Conservation (phyloP, 2,888 invertebrate species). For the Amphipoea lucens region DNA sequence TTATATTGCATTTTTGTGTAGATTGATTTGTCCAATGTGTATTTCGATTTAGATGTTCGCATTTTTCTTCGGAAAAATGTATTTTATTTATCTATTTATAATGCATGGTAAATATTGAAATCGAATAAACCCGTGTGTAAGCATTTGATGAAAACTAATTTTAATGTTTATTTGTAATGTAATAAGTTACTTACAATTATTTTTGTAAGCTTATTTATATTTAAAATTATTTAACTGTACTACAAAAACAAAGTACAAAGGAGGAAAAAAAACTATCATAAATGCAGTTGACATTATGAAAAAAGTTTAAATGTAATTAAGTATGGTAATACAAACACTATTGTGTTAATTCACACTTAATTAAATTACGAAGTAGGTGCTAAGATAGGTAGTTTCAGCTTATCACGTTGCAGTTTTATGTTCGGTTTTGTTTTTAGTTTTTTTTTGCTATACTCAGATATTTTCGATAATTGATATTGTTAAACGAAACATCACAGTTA, state of each 20-base stretch:
- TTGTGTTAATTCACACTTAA: conserved; percentile 8
- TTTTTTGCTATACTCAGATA: conserved; percentile 1
- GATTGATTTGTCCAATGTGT: background rate
- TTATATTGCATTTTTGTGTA: conserved; percentile 14
- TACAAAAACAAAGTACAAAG: conserved; percentile 33
- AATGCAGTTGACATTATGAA: background rate
- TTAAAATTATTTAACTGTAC: conserved; percentile 9
- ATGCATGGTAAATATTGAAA: conserved; percentile 12
- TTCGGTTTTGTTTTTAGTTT: background rate
- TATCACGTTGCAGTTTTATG: background rate
- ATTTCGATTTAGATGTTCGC: background rate
- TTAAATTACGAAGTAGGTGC: conserved; percentile 3
- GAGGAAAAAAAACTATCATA: background rate
- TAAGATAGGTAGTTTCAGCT: background rate
- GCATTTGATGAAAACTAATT: conserved; percentile 30
- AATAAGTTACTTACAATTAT: background rate
- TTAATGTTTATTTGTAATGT: background rate
- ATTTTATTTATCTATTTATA: background rate
- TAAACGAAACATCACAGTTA: background rate
- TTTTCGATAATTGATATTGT: conserved; percentile 12
- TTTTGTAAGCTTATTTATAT: conserved; percentile 6
- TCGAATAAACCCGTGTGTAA: conserved; percentile 1
- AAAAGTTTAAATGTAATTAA: conserved; percentile 2
- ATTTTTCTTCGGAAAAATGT: conserved; percentile 18
- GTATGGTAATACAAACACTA: background rate